These are phyloP conservation scores for Cactoblastis cactorum DNA, from an alignment of 2,888 invertebrate genomes.

Conservation along the genomic window DNA sequence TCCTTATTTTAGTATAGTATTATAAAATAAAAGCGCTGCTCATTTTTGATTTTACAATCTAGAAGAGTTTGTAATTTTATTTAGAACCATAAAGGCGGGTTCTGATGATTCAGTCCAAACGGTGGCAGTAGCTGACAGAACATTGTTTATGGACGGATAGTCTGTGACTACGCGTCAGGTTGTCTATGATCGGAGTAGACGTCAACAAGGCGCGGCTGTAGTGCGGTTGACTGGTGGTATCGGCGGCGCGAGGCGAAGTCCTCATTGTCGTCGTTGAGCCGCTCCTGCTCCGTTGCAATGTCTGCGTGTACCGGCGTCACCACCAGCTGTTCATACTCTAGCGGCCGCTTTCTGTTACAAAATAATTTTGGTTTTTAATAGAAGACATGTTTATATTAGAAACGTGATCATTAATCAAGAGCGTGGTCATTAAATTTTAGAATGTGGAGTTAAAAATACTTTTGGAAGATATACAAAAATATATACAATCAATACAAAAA, in stretches of 20 bases:
- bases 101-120: no score
- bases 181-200: conserved; percentile 48
- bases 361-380: neutral
- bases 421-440: no score
- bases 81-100: no score
- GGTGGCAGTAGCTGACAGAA: no score
- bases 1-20: no score
- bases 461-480: no score
- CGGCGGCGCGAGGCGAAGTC: conserved; percentile 95
- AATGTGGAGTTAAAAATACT: no score
- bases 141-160: no score
- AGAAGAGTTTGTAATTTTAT: neutral
- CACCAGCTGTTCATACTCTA: conserved; percentile 91
- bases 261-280: conserved; percentile 96
- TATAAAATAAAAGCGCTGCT: neutral
- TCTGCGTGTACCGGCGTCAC: conserved; percentile 90
- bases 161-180: no score
- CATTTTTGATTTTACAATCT: neutral
- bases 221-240: conserved; percentile 94
- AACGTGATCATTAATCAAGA: no score
- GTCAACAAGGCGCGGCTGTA: conserved; percentile 83
- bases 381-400: no score
- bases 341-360: conserved; percentile 82
- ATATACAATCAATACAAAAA: no score
- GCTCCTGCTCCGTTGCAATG: conserved; percentile 88